Base-by-base conservation (phyloP, 2,888 invertebrate genomes). In the Heteromurus nitidus region DNA sequence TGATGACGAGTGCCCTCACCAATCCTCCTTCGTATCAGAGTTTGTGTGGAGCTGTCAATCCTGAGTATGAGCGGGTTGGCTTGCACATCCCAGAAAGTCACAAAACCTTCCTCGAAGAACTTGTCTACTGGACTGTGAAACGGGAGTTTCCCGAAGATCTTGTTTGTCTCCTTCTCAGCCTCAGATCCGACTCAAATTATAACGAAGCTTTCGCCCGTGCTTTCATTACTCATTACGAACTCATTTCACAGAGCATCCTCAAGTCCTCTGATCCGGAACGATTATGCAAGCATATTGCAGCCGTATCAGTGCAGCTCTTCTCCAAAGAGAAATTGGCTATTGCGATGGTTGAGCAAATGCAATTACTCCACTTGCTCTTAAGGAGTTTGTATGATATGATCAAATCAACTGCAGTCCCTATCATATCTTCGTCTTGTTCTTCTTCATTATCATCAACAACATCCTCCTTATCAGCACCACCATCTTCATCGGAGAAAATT, bases 121-220 rank as follows among this genome's bases (percentile, higher is more conserved):
- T 99, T 86, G 95, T 98, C 87, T 98, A 98, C 91, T 99, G 98
- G 98, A 97, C 96, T 26, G 96, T 98, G 82, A 96, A 96, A 89
- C 96, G 95, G 89, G 97, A 98, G 90, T 98, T 98, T 90, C 98
- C 98, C 0, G 97, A 98, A 90, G 96, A 96, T 89, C 92, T 99
- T 73, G 97, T 98, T 70, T 98, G 97, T 88, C 93, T 98, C 85
- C 90, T 99, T 82, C 92, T 99, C 69, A 97, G 97, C 89, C 95
- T 99, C 94, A 91, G 98, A 88, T 97, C 98, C 1, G 96, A 98
- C 90, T 95, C 95, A 85, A 94, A 95, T 88, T 98, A 97, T 89
- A 98, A 98, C 92, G 96, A 96, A 88, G 95, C 96, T 86, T 92
- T 98, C 83, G 97, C 97, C 0, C 92, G 95, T 84, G 95, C 97